Percentiles rank a stretch among this genome's conserved stretches.
Conservation (phyloP, 2,888 invertebrate species). For the Pachydiplax longipennis region DNA sequence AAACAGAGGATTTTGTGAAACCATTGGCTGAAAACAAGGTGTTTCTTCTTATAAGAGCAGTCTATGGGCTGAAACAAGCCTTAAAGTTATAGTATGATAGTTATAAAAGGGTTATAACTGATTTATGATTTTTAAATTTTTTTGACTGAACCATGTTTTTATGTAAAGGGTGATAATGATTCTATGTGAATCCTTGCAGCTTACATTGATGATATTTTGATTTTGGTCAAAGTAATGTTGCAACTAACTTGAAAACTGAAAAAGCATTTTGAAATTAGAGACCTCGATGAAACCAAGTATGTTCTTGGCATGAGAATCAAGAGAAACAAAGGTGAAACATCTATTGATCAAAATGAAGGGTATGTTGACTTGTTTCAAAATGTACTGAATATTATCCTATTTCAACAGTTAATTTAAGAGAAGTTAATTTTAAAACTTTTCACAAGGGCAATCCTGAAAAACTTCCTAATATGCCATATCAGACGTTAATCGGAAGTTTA, state of each 20-base stretch:
- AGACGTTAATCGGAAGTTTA: background rate
- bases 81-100: background rate
- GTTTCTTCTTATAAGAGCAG: background rate
- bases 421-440: background rate
- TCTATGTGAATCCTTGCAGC: background rate
- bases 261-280: no score
- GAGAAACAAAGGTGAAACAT: no score
- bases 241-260: no score
- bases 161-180: background rate
- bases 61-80: background rate
- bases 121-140: background rate
- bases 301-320: no score
- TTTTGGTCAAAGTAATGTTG: no score
- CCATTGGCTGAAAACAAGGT: background rate
- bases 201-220: no score
- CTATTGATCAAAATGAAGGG: no score
- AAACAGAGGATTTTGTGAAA: background rate
- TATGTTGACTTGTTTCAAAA: background rate
- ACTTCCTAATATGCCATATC: background rate
- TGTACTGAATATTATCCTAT: background rate
- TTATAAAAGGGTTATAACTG: background rate
- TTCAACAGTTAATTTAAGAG: background rate
- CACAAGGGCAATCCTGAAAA: background rate
- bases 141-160: background rate
- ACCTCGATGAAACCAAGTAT: no score